Evolutionary conservation across 2,797 vertebrate species (phyloP), one percentile per base, ranked within the genome.

Genomic region (Peromyscus nudipes): DNA sequence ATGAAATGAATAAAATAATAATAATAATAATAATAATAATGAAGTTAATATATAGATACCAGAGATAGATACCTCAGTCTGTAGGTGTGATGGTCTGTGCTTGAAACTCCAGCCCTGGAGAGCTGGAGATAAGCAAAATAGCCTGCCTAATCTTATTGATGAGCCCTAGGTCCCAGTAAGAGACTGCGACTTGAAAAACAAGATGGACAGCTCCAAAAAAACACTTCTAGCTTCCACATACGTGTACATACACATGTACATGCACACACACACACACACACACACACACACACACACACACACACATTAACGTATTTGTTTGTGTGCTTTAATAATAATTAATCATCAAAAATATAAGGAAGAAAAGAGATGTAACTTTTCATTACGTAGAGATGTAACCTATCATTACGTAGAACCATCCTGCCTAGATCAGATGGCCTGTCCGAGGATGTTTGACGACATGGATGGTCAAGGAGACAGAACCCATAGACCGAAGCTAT

Each of bases 281-380:
- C 52, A 52, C 52, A 52, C 52, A 52, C 52, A 52, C 52, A 52
- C 64, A 85, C 29, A 34, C 17, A 34, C 62, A 85, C 76, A 31
- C 16, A 52, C 49, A 79, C 29, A 19, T 11, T 52, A 55, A n/a
- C 77, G 23, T 55, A 40, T 37, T 31, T 85, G 64, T 37, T 31
- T 85, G 64, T 46, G 3, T 34, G n/a, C 55, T 86, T 80, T 85
- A 92, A 76, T 73, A 57, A 49, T 92, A 60, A 60, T 31, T 43
- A 62, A 67, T 23, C 37, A 73, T 34, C 46, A 4, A 82, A 91
- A 91, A 91, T 67, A 19, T 13, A 94, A 76, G 31, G 65, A 90
- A 76, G 8, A 88, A 67, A 91, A 77, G 6, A 80, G 31, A 80
- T 65, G 46, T 69, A 96, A 87, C 91, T n/a, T n/a, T n/a, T n/a